Evolutionary conservation across 2,888 invertebrate species (phyloP), one percentile per base, ranked within the genome.

Genomic region (Chydorus sphaericus): DNA sequence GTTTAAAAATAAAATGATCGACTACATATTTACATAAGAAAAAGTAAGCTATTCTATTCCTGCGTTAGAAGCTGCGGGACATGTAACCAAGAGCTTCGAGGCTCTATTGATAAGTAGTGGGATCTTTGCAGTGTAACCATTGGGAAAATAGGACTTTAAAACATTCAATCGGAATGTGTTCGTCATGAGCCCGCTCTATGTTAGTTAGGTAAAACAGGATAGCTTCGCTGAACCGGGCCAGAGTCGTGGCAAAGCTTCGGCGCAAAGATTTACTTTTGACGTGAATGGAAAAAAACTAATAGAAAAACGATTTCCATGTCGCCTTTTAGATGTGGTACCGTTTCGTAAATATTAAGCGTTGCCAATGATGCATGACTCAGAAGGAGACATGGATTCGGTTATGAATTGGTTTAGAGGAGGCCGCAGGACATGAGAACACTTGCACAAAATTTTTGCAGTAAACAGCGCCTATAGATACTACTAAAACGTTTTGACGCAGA

Each of bases 141-240:
- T 79, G 80, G 64, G 82, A 80, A 65, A 85, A 83, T 23, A 94
- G 71, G 6, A 87, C 79, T 66, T 93, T 92, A 69, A 86, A 94
- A 55, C 85, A 85, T 59, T 83, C 78, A n/a, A n/a, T n/a, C n/a
- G 82, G 81, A 62, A 93, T 82, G 72, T 93, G 92, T 28, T 82
- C 80, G 65, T 79, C 79, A 2, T 77, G 76, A 1, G 76, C 75
- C 63, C 77, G 75, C 60, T 77, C 77, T 56, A 75, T 70, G 65
- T 80, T 81, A 26, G 79, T 76, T 59, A 84, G 77, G 67, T 88
- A 88, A 65, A 91, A 90, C 8, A 81, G 74, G 30, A 91, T 79
- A 1, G 90, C 88, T 65, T 93, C 91, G 62, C 87, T 83, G 68
- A 93, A 90, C 64, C 84, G 83, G 5, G 86, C 86, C 61, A 94